phyloP scores from a whole-genome alignment of 2,797 vertebrate species.

The Lutjanus argentimaculatus region DNA sequence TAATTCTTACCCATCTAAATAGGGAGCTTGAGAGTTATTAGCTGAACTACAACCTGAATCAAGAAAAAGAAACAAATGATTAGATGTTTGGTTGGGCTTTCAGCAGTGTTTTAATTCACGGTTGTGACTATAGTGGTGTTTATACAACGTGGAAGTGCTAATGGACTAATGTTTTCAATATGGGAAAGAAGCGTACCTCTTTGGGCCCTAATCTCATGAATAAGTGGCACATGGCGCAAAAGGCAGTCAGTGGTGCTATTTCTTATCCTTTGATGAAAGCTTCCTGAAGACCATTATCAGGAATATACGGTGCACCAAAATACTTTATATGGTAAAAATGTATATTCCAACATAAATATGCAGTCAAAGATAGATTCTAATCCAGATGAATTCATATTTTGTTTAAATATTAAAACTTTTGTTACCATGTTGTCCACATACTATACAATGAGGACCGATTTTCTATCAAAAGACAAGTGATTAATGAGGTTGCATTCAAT shows the following conservation, averaged over 20 bases:
- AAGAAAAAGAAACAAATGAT: background rate
- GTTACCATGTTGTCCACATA: background rate
- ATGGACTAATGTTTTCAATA: slow-evolving; percentile 30
- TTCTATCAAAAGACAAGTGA: background rate
- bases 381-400: too few relatives aligned
- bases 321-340: background rate
- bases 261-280: too few relatives aligned
- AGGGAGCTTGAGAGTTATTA: background rate
- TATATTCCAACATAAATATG: too few relatives aligned
- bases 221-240: background rate
- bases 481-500: background rate
- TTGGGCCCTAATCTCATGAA: background rate
- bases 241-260: background rate
- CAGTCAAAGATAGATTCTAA: too few relatives aligned
- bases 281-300: background rate
- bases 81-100: background rate
- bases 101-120: background rate
- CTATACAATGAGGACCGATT: background rate
- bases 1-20: background rate
- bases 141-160: background rate
- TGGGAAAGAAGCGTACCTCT: slow-evolving; percentile 1
- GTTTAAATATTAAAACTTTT: background rate
- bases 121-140: background rate
- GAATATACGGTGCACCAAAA: background rate
- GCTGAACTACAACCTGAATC: background rate